Conservation (phyloP, 2,888 invertebrate genomes). For the Abscondita cerata region DNA sequence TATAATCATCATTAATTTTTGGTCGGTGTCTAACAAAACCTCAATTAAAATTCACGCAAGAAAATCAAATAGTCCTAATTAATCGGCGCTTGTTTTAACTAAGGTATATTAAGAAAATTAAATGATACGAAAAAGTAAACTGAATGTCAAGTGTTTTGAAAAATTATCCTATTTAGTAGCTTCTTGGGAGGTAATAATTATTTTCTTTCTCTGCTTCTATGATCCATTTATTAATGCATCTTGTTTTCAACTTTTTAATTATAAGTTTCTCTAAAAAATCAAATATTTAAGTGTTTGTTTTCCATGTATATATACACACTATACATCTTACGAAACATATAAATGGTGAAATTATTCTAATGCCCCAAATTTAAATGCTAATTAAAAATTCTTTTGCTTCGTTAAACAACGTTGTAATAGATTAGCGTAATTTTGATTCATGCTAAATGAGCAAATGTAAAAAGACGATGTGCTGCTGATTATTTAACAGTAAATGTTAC, state of each 20-base stretch:
- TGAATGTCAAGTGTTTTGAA: constrained; percentile 39
- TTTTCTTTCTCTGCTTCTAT: constrained; percentile 38
- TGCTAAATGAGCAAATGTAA: too few relatives aligned
- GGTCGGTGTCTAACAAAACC: too few relatives aligned
- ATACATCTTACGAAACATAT: constrained; percentile 14
- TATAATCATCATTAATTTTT: too few relatives aligned
- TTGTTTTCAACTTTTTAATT: constrained; percentile 22
- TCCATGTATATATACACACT: neutral
- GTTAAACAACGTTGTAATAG: neutral
- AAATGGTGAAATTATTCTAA: constrained; percentile 22
- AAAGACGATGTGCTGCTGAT: too few relatives aligned
- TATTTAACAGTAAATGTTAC: constrained; percentile 1
- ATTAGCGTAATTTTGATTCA: too few relatives aligned
- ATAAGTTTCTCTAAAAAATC: constrained; percentile 18
- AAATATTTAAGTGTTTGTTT: constrained; percentile 26
- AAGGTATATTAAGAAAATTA: neutral
- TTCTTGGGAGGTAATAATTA: constrained; percentile 48
- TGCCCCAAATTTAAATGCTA: constrained; percentile 20
- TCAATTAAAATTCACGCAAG: too few relatives aligned
- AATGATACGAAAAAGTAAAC: constrained; percentile 14
- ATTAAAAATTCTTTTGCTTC: constrained; percentile 11
- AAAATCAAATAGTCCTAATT: neutral
- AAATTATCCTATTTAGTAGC: constrained; percentile 42
- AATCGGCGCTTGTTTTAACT: neutral
- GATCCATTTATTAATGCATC: constrained; percentile 12